Evolutionary conservation across 2,113 vertebrate species (phyloP).

Genomic region (Opisthocomus hoazin): DNA sequence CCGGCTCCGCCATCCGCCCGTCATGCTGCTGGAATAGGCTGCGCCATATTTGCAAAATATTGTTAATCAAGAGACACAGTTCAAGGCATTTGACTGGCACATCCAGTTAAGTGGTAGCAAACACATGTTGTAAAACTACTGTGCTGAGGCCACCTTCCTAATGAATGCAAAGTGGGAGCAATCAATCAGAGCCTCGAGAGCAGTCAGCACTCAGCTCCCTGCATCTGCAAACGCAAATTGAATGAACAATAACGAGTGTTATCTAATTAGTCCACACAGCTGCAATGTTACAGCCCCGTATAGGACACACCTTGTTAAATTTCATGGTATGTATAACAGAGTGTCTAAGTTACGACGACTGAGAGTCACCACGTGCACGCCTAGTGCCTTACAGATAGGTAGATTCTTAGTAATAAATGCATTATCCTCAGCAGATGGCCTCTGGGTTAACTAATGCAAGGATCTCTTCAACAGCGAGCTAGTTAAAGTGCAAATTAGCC

Average conservation of each 20-base stretch:
- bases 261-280: slow-evolving; percentile 46
- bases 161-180: not conserved
- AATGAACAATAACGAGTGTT: slow-evolving; percentile 25
- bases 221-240: slow-evolving; percentile 28
- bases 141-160: slow-evolving; percentile 8
- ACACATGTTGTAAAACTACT: not conserved
- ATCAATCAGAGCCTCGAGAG: not conserved
- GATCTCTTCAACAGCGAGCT: not conserved
- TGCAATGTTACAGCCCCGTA: not conserved
- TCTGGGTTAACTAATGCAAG: not conserved
- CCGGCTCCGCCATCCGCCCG: not conserved
- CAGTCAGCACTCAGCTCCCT: not conserved
- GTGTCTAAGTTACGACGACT: not conserved
- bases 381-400: not conserved
- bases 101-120: not conserved
- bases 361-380: not conserved
- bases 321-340: not conserved
- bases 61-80: not conserved
- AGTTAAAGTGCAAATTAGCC: not conserved
- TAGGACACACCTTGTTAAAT: slow-evolving; percentile 37
- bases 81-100: slow-evolving; percentile 4
- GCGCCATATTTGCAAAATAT: not conserved
- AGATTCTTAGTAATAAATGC: not conserved
- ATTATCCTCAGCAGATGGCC: not conserved
- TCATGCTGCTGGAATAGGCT: not conserved